A percentile compares a stretch with the other conserved stretches of the same genome.
These are phyloP conservation scores for Gibbula magus DNA, from an alignment of 2,888 invertebrate genomes.

Conservation along the genomic window DNA sequence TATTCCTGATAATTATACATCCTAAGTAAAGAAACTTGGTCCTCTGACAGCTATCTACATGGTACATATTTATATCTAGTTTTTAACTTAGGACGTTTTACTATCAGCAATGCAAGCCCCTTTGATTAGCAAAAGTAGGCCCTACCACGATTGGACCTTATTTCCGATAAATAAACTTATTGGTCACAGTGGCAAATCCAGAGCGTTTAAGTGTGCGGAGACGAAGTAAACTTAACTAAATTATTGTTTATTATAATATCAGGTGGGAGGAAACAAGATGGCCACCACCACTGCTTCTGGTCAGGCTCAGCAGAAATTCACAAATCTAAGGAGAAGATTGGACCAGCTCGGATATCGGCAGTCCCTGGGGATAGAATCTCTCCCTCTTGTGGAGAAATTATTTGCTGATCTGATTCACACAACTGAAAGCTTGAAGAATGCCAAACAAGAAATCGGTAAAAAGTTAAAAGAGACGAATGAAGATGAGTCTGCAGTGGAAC, in stretches of 20 bases:
- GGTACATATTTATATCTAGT: too few relatives aligned
- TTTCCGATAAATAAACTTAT: too few relatives aligned
- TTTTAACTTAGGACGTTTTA: too few relatives aligned
- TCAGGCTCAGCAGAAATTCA: constrained; percentile 73
- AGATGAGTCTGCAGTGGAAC: constrained; percentile 66
- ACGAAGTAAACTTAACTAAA: too few relatives aligned
- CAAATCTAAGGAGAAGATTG: constrained; percentile 82
- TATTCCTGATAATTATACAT: too few relatives aligned
- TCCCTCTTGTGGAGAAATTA: constrained; percentile 87
- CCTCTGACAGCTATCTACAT: too few relatives aligned
- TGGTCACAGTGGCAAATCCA: too few relatives aligned
- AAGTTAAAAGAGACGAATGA: constrained; percentile 54
- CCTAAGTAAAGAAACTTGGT: too few relatives aligned
- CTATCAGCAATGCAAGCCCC: too few relatives aligned
- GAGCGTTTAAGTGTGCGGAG: too few relatives aligned
- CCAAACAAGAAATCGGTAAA: constrained; percentile 79
- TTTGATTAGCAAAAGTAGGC: too few relatives aligned
- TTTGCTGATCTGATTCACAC: constrained; percentile 89
- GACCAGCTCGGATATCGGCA: constrained; percentile 90
- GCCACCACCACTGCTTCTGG: constrained; percentile 46
- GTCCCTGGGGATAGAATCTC: constrained; percentile 83
- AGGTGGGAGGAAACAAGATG: constrained; percentile 6
- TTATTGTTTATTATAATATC: neutral
- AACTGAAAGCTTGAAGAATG: constrained; percentile 89
- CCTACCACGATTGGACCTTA: too few relatives aligned